These are phyloP conservation scores for Myotis brandtii DNA, from an alignment of 2,113 vertebrate genomes.

Conservation along the genomic window DNA sequence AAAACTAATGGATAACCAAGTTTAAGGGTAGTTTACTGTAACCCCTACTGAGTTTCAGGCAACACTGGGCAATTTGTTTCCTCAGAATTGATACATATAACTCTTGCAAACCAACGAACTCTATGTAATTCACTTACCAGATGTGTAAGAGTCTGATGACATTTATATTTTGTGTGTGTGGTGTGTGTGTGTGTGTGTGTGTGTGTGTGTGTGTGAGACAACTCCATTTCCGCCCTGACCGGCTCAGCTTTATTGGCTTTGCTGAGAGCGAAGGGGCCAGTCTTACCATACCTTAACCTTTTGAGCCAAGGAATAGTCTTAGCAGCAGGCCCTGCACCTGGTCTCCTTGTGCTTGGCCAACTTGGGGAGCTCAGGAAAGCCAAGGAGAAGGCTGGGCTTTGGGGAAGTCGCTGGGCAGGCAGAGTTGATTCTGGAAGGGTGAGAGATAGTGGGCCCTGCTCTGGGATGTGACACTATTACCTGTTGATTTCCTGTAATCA, in stretches of 20 bases:
- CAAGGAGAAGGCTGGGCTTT: background rate
- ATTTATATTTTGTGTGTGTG: background rate
- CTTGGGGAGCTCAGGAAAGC: background rate
- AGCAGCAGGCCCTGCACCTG: background rate
- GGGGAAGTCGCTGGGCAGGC: background rate
- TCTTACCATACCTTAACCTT: background rate
- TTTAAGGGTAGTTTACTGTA: background rate
- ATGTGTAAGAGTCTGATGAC: background rate
- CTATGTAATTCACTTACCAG: conserved; percentile 17
- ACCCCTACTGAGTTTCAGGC: background rate
- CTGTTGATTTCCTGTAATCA: background rate
- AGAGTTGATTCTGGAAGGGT: background rate
- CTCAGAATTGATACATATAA: background rate
- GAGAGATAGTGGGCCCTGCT: background rate
- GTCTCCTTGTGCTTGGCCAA: background rate
- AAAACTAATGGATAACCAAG: background rate
- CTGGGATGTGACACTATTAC: background rate
- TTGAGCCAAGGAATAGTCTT: background rate
- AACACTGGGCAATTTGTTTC: background rate
- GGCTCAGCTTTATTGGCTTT: background rate
- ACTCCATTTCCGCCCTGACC: background rate
- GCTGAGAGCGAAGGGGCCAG: background rate
- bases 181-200: background rate
- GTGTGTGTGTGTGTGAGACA: background rate
- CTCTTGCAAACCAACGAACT: background rate